Conservation (phyloP, 2,113 vertebrate species). For the Microtus oregoni region DNA sequence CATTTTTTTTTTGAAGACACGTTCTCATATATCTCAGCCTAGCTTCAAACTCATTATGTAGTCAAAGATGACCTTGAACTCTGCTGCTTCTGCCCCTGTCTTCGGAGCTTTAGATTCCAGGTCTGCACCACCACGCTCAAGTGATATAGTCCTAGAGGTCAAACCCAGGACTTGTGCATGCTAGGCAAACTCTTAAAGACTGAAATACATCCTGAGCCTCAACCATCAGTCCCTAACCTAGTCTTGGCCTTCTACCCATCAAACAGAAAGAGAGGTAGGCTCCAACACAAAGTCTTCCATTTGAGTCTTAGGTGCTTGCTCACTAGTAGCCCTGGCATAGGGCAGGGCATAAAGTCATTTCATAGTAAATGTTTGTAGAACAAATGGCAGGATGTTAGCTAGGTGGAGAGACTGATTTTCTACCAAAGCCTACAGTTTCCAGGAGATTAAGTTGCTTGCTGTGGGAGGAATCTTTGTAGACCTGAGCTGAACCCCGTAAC, state of each 20-base stretch:
- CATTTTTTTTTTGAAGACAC: not conserved
- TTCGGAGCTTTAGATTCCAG: not conserved
- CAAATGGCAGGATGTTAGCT: not conserved
- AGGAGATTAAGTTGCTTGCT: conserved; percentile 1
- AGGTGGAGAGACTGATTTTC: not conserved
- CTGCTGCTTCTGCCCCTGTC: not conserved
- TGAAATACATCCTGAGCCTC: not conserved
- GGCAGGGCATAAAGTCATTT: not conserved
- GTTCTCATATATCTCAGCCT: not conserved
- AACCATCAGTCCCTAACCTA: not conserved
- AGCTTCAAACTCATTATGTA: not conserved
- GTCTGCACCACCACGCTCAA: not conserved
- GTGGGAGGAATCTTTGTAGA: not conserved
- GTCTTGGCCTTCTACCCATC: not conserved
- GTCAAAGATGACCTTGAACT: not conserved
- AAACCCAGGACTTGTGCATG: not conserved
- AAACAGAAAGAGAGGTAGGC: not conserved
- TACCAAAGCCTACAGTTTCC: not conserved
- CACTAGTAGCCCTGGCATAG: not conserved
- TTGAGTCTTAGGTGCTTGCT: not conserved
- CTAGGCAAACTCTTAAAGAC: not conserved
- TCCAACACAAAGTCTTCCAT: not conserved
- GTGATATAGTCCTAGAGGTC: not conserved
- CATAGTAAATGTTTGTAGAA: not conserved
- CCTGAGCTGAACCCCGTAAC: not conserved